A percentile compares a stretch with the other conserved stretches of the same genome.
Evolutionary conservation across 1,140 invertebrate species (phyloP).

Genomic region (Orchestia grillus): DNA sequence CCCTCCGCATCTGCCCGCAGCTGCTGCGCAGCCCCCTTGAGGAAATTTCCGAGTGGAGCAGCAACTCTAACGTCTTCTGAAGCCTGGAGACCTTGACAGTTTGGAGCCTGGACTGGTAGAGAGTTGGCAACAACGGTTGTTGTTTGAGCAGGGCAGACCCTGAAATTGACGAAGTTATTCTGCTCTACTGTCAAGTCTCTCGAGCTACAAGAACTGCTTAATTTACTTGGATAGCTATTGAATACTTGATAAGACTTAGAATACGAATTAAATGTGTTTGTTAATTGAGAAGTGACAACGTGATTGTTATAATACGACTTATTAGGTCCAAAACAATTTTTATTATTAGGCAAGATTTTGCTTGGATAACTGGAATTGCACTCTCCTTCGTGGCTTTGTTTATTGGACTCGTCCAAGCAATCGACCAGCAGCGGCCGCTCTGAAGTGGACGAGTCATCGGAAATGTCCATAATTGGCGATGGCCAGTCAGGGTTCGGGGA

Average conservation of each 20-base stretch:
- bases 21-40: neutral
- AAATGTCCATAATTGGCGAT: slow-evolving; percentile 36
- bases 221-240: slow-evolving; percentile 13
- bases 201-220: neutral
- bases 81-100: neutral
- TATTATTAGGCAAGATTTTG: neutral
- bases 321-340: slow-evolving; percentile 4
- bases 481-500: slow-evolving; percentile 43
- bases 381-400: neutral
- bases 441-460: neutral
- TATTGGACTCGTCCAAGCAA: neutral
- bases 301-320: slow-evolving; percentile 30
- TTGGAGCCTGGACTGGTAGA: neutral
- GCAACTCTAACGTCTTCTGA: neutral
- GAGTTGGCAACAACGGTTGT: neutral
- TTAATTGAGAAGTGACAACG: slow-evolving; percentile 20
- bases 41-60: neutral
- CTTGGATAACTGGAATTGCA: neutral
- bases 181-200: neutral
- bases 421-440: slow-evolving; percentile 20
- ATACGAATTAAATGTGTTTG: slow-evolving; percentile 21
- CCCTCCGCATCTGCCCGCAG: neutral
- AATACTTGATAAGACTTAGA: slow-evolving; percentile 41
- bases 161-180: neutral
- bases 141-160: neutral